These are phyloP conservation scores for Bugula neritina DNA, from an alignment of 2,888 invertebrate species.

Conservation along the genomic window DNA sequence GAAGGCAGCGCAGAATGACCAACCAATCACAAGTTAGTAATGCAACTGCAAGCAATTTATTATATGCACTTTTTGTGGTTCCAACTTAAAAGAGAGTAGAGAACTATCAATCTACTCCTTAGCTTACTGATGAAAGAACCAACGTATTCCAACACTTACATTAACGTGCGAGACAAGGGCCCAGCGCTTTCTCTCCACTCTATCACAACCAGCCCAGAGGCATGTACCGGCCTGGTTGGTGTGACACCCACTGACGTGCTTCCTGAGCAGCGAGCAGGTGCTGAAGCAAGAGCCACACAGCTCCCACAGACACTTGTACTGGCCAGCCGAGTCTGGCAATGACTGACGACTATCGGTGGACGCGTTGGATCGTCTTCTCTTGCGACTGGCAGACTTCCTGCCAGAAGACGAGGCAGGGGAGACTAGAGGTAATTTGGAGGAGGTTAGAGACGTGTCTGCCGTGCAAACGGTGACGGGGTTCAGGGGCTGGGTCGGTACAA, in stretches of 20 bases:
- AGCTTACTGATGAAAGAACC: no score
- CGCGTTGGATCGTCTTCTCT: neutral
- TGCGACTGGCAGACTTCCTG: neutral
- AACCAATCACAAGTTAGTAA: no score
- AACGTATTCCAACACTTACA: conserved; percentile 46
- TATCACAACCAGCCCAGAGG: conserved; percentile 72
- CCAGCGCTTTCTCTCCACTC: conserved; percentile 79
- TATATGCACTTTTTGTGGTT: no score
- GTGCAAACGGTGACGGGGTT: neutral
- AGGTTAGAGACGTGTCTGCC: neutral
- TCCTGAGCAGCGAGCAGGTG: conserved; percentile 24
- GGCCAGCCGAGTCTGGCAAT: conserved; percentile 61
- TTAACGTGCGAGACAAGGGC: conserved; percentile 91
- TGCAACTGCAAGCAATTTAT: no score
- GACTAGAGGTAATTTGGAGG: neutral
- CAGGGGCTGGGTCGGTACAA: neutral
- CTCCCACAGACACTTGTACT: conserved; percentile 55
- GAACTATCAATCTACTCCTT: no score
- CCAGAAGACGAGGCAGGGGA: neutral
- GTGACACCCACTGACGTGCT: conserved; percentile 13
- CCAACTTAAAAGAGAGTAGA: no score
- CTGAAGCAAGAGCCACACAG: conserved; percentile 57
- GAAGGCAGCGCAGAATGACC: no score
- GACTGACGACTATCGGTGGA: conserved; percentile 10
- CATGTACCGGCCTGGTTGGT: conserved; percentile 69